A percentile compares a stretch with the other conserved stretches of the same genome.
Evolutionary conservation across 2,888 invertebrate species (phyloP).

Genomic region (Drosophila neutralis): DNA sequence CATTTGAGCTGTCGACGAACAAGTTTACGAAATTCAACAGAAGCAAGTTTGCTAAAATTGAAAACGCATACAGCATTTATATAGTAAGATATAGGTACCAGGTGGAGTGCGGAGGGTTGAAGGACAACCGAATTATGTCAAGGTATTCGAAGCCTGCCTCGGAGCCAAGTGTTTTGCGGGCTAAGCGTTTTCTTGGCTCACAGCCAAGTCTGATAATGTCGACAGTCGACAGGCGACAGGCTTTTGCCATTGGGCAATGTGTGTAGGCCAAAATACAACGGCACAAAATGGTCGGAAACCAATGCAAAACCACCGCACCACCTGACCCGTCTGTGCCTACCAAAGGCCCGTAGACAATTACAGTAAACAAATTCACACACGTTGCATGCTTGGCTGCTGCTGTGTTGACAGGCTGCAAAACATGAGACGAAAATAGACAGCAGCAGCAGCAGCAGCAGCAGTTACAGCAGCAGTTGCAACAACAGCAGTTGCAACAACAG

Average conservation of each 20-base stretch:
- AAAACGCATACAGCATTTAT: conserved; percentile 60
- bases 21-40: conserved; percentile 68
- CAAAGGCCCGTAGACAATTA: conserved; percentile 69
- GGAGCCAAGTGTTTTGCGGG: conserved; percentile 62
- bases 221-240: conserved; percentile 20
- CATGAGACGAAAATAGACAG: conserved; percentile 70
- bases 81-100: neutral
- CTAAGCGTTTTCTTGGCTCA: conserved; percentile 69
- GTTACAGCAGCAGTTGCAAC: neutral
- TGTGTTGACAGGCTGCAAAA: conserved; percentile 70
- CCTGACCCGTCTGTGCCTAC: conserved; percentile 9
- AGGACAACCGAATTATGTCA: conserved; percentile 65
- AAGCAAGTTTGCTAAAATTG: conserved; percentile 69
- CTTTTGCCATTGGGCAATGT: conserved; percentile 21
- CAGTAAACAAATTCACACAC: conserved; percentile 78
- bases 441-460: neutral
- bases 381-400: conserved; percentile 50
- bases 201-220: conserved; percentile 69
- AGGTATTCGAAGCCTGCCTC: conserved; percentile 62
- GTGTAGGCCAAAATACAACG: conserved; percentile 46
- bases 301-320: conserved; percentile 9
- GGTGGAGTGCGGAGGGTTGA: neutral
- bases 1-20: conserved; percentile 16
- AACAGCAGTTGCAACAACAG: conserved; percentile 8
- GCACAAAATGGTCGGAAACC: conserved; percentile 26